phyloP scores from a whole-genome alignment of 2,888 invertebrate genomes.

The Ptilodon capucinus region DNA sequence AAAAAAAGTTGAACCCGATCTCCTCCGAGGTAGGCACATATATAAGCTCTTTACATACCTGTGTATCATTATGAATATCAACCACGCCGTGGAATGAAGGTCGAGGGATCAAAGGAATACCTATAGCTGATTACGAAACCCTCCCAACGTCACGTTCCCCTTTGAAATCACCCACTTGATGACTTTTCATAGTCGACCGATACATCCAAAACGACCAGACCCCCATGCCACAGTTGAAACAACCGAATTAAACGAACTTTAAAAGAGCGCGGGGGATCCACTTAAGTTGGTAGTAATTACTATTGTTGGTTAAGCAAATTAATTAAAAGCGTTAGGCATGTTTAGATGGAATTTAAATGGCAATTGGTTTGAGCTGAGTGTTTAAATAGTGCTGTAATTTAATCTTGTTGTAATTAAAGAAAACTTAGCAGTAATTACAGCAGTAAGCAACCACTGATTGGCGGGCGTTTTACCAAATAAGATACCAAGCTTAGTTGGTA shows the following conservation, averaged over 20 bases:
- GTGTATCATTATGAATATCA: slow-evolving; percentile 5
- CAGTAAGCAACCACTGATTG: too few relatives aligned
- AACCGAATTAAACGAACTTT: neutral
- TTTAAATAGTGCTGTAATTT: neutral
- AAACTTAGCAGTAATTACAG: neutral
- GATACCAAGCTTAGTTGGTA: too few relatives aligned
- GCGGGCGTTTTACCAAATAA: too few relatives aligned
- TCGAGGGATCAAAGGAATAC: slow-evolving; percentile 30
- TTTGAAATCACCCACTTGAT: slow-evolving; percentile 40
- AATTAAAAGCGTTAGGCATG: slow-evolving; percentile 36
- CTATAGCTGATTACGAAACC: slow-evolving; percentile 33
- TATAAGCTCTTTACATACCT: too few relatives aligned
- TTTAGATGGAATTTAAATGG: slow-evolving; percentile 30
- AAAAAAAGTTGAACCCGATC: too few relatives aligned
- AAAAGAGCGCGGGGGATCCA: slow-evolving; percentile 9
- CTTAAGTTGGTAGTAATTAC: slow-evolving; percentile 14
- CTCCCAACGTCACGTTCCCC: slow-evolving; percentile 37
- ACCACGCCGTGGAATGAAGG: slow-evolving; percentile 1
- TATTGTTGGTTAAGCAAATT: slow-evolving; percentile 37
- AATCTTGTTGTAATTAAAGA: neutral
- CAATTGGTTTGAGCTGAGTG: slow-evolving; percentile 21
- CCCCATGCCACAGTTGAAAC: slow-evolving; percentile 6
- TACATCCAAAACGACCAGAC: slow-evolving; percentile 17
- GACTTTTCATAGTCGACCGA: slow-evolving; percentile 33
- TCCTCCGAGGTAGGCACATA: too few relatives aligned